Base-by-base conservation (phyloP, 2,797 vertebrate species). In the Euthynnus affinis region DNA sequence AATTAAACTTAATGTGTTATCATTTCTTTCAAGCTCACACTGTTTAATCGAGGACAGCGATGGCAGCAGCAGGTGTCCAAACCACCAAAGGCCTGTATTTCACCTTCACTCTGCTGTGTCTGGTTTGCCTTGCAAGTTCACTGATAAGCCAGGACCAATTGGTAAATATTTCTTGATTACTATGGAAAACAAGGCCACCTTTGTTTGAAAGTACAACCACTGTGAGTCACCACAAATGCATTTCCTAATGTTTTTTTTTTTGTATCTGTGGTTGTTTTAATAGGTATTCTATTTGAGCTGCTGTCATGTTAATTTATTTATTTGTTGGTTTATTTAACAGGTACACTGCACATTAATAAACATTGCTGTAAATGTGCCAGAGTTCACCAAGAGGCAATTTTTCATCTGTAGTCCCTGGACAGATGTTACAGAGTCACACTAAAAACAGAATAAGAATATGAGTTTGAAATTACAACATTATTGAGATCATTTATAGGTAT, bases 41-140 rank as follows among this genome's bases (percentile, higher is more conserved):
- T 32, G 27, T 27, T 32, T 32, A 32, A 32, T 32, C 5, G 10
- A 9, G 8, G 29, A 17, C 56, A 71, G 25, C 3, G 4, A 82
- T 76, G 76, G 76, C 80, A 74, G 76, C 65, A 65, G 17, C 49
- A 46, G 70, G 52, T 52, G 12, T 23, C 74, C 66, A 37, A 56
- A 2, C 0, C 0, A 49, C 25, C 49, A 78, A 55, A 71, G 53
- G 60, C 44, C 46, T 62, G 12, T 61, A 44, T 14, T 44, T 44
- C 42, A 44, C 42, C 29, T 23, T 79, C 59, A 59, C 55, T 66
- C 64, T 87, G 60, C 72, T 87, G 51, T 18, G 75, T 60, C 51
- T 84, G 68, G 0, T 73, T 42, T 65, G 22, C 40, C 0, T 73
- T 1, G 1, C 37, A 53, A 70, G 46, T 55, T 73, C 68, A 12